Base-by-base conservation (phyloP, 2,888 invertebrate genomes). In the Latrodectus hesperus region DNA sequence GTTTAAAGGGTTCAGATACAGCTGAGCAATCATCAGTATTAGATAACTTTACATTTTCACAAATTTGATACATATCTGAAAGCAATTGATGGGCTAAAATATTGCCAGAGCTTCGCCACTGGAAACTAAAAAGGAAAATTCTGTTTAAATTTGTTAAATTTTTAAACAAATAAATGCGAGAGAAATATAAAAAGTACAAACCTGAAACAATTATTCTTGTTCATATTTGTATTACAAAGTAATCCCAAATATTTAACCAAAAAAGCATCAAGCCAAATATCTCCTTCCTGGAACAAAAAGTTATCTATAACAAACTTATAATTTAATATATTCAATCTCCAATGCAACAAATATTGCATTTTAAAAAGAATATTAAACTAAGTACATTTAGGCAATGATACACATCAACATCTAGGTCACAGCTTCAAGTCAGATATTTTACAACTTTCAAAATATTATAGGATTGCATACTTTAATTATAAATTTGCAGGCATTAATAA, bases 71-170 rank as follows among this genome's bases (percentile, higher is more conserved):
- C 75, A 88, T 80, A 68, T 88, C 88, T 14, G 80, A 77, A 52
- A 88, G 76, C 17, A 88, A 26, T 65, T 88, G 88, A 73, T 88
- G 88, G 17, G 80, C 88, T 49, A 88, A 70, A 26, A 88, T 75
- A 76, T 84, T 84, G 9, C 79, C 80, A 68, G 83, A 83, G 10
- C 70, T 79, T 51, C 70, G 78, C 79, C 83, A 83, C 49, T 88
- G 83, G 26, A 79, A 83, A 64, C 83, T 83, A 79, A 74, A 49
- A 65, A 65, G 49, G 26, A 73, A 73, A 22, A 72, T 68, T 4
- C 0, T 38, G 12, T 16, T 0, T n/a, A 71, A 38, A n/a, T 38
- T 6, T 70, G 22, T 9, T 17, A n/a, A 26, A 70, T n/a, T 16
- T 14, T 8, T 38, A 11, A 17, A 10, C 26, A 38, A 51, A 38